Percentiles rank a stretch among this genome's conserved stretches.
These are phyloP conservation scores for Ara ararauna DNA, from an alignment of 2,797 vertebrate genomes.

Conservation along the genomic window DNA sequence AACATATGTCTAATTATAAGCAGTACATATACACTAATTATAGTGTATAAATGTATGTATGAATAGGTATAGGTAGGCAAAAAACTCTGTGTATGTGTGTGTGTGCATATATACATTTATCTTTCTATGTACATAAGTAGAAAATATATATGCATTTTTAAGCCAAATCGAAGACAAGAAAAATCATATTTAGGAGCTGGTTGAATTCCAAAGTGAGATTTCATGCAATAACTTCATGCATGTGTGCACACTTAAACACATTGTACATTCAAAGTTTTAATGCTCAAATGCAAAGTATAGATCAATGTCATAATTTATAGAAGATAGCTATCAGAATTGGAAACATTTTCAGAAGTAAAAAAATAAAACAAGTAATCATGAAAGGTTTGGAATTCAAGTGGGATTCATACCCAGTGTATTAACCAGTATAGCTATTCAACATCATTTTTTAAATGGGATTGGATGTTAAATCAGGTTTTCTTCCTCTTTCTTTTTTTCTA, in stretches of 20 bases:
- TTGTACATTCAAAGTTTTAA: not conserved
- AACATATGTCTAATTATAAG: not conserved
- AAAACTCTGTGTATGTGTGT: too few species aligned
- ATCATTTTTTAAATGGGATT: slow-evolving; percentile 67
- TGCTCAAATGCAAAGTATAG: slow-evolving; percentile 3
- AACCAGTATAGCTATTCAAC: slow-evolving; percentile 70
- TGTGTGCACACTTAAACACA: not conserved
- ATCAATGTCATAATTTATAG: not conserved
- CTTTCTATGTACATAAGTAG: not conserved
- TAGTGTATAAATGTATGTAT: not conserved
- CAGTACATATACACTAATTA: not conserved
- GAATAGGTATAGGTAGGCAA: not conserved
- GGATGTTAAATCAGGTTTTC: slow-evolving; percentile 63
- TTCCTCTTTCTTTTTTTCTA: slow-evolving; percentile 12
- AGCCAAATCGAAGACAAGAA: not conserved
- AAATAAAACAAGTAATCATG: not conserved
- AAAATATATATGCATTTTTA: not conserved
- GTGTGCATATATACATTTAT: too few species aligned
- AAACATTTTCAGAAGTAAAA: slow-evolving; percentile 41
- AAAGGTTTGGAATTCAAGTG: slow-evolving; percentile 20
- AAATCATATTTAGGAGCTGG: not conserved
- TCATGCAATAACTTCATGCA: not conserved
- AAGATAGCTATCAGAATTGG: slow-evolving; percentile 12
- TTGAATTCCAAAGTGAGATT: not conserved
- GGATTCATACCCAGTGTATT: slow-evolving; percentile 51